Base-by-base conservation (phyloP, 2,113 vertebrate genomes). In the Planiliza haematocheilus region DNA sequence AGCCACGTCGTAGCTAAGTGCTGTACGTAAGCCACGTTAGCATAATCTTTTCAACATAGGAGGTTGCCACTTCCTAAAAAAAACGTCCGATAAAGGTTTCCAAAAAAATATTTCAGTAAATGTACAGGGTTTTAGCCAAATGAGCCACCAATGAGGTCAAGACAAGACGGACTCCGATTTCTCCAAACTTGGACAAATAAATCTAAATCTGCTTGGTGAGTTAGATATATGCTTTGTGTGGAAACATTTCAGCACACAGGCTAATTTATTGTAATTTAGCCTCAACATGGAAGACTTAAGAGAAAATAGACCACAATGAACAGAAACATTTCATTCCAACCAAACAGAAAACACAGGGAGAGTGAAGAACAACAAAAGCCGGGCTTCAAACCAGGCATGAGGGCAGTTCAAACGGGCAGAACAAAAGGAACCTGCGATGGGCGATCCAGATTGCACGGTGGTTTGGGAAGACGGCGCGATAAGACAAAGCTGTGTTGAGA, bases 401-500 rank as follows among this genome's bases (percentile, higher is more conserved):
- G 74, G 91, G 89, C 48, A 46, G 83, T 88, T 91, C 88, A 91
- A 91, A 91, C 86, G 39, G 81, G 65, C 65, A 51, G 68, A 77
- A 91, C 87, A 90, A 93, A 93, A 84, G 84, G 71, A 86, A 81
- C 48, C 71, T 45, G 85, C 56, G 64, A 81, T 67, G 53, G 74
- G 50, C 17, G 24, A 61, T 80, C 49, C 72, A 86, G 88, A 91
- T 92, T 74, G 81, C 81, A 85, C 58, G 52, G 84, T 81, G 80
- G 86, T 92, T 93, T 90, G 83, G 77, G 74, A 59, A 70, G 81
- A 87, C 52, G 7, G 75, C 24, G 38, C 45, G 91, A 93, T 92
- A 92, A 91, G 82, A 82, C 71, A 72, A 82, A 77, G 86, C 84
- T 67, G 89, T 81, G 93, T 91, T 94, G 92, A 94, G 88, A 93